Base-by-base conservation (phyloP, 2,113 vertebrate species). In the Tetrax tetrax region DNA sequence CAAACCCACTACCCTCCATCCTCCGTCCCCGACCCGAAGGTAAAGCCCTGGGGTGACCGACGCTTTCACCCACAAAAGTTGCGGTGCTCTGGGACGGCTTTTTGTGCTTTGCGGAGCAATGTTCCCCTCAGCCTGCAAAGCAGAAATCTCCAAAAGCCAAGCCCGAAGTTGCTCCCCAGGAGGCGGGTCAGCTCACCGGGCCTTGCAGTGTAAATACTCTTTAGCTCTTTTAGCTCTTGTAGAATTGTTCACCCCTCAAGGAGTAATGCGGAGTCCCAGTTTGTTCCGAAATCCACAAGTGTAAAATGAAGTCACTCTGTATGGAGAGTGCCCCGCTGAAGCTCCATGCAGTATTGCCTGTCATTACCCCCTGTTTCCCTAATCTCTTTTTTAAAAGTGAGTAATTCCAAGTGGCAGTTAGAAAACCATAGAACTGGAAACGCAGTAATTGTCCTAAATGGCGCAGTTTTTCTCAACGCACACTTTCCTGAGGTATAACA, bases 381-480 rank as follows among this genome's bases (percentile, higher is more conserved):
- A 89, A 91, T 82, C 56, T 47, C 12, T 43, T 87, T 95, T 50
- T 1, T 18, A 61, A 60, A 83, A 83, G 31, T n/a, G 8, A 76
- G 2, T 94, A 50, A 94, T 86, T 95, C 48, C 76, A 89, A 86
- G 56, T 3, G 0, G 64, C 68, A 71, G 72, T 56, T 93, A 84
- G 77, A 89, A 93, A 92, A 81, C 25, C 27, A 53, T 4, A 57
- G 69, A 68, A 64, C 38, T 87, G 83, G 86, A 96, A 94, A 87
- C 2, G 2, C 38, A 21, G 69, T 71, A 83, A 78, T 82, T 83
- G 61, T 79, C 51, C 64, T 92, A 83, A 90, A 90, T 45, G 35
- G 20, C 2, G 0, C 27, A 4, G 27, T 53, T 92, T 69, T 74
- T 53, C 66, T 61, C 65, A 41, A 7, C 10, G 29, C 56, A 70